Conservation (phyloP, 2,888 invertebrate species). For the Cosmorhoe ocellata region DNA sequence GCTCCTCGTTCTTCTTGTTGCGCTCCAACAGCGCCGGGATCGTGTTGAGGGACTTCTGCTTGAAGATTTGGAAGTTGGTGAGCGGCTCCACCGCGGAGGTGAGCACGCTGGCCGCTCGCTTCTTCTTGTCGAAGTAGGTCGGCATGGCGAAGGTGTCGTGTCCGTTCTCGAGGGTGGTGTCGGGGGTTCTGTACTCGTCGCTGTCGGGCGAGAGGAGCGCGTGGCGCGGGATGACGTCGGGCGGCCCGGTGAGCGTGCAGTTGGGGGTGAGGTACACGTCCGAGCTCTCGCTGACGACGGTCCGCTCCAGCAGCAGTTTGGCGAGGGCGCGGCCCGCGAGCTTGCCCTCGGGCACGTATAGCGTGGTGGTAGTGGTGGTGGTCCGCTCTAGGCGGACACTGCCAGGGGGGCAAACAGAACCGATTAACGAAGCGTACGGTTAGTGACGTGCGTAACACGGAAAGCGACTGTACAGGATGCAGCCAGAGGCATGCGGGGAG, state of each 20-base stretch:
- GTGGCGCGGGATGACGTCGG: constrained; percentile 64
- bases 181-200: constrained; percentile 63
- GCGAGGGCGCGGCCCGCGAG: constrained; percentile 52
- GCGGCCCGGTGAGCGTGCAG: constrained; percentile 56
- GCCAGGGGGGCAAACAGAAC: constrained; percentile 48
- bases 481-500: constrained; percentile 12
- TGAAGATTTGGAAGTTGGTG: constrained; percentile 72
- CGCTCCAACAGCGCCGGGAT: constrained; percentile 68
- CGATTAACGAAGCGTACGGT: constrained; percentile 57
- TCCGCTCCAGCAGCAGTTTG: constrained; percentile 59
- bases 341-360: constrained; percentile 52
- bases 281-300: constrained; percentile 50
- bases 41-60: constrained; percentile 76
- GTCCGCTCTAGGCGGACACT: constrained; percentile 60
- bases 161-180: constrained; percentile 40
- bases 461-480: constrained; percentile 41
- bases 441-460: constrained; percentile 59
- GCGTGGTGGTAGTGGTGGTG: constrained; percentile 47
- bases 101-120: constrained; percentile 53
- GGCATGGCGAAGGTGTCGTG: constrained; percentile 71
- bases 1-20: constrained; percentile 61
- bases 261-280: constrained; percentile 67
- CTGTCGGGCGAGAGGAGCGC: constrained; percentile 49
- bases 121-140: constrained; percentile 74
- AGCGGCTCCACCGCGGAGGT: constrained; percentile 64